Percentiles rank a stretch among this genome's conserved stretches.
Evolutionary conservation across 2,888 invertebrate genomes (phyloP).

Genomic region (Tetramorium bicarinatum): DNA sequence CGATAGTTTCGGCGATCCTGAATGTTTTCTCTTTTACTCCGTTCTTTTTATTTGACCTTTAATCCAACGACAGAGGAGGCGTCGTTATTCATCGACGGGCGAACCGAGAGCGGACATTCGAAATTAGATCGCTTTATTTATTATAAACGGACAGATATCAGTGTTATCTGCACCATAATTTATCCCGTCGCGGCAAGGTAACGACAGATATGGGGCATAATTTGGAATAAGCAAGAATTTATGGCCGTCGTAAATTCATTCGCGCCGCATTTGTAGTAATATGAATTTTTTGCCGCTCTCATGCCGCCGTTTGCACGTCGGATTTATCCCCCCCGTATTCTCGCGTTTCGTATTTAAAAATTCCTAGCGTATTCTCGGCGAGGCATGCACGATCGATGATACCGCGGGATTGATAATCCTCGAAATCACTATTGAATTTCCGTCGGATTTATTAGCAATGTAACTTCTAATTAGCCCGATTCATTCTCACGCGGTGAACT

Average conservation of each 20-base stretch:
- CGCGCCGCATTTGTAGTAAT: constrained; percentile 61
- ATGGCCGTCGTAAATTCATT: constrained; percentile 65
- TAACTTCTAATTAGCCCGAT: constrained; percentile 40
- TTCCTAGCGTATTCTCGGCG: constrained; percentile 27
- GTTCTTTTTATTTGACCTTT: constrained; percentile 36
- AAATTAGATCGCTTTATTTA: constrained; percentile 55
- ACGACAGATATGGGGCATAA: constrained; percentile 71
- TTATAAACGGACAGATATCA: constrained; percentile 62
- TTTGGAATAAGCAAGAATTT: constrained; percentile 71
- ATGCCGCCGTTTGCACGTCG: constrained; percentile 26
- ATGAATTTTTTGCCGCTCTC: constrained; percentile 65
- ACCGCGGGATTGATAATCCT: constrained; percentile 36
- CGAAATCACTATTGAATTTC: constrained; percentile 52
- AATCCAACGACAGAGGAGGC: constrained; percentile 15
- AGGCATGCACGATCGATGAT: constrained; percentile 29
- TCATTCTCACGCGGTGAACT: constrained; percentile 38
- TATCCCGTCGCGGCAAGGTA: constrained; percentile 58
- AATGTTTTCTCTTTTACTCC: constrained; percentile 30
- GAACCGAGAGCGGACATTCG: constrained; percentile 53
- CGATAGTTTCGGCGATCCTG: constrained; percentile 50
- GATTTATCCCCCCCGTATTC: constrained; percentile 17
- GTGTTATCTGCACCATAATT: constrained; percentile 62
- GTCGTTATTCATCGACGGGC: constrained; percentile 49
- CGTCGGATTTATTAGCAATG: constrained; percentile 41
- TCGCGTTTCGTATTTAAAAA: constrained; percentile 40